A percentile compares a stretch with the other conserved stretches of the same genome.
Conservation (phyloP, 2,113 vertebrate genomes). For the Zingel zingel region DNA sequence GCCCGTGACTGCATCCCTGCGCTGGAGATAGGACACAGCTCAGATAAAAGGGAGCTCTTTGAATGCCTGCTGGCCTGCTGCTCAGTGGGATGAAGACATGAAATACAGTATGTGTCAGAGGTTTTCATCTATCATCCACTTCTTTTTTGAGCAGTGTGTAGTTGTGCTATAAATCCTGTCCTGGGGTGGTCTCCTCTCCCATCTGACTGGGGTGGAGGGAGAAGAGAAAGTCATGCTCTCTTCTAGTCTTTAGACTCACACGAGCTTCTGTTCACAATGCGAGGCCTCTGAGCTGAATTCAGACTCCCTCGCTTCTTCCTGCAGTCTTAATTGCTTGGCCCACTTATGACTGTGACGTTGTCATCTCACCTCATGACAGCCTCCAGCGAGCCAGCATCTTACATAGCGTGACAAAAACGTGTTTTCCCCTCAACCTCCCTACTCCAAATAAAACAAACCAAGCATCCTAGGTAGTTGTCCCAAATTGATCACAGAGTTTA, state of each 20-base stretch:
- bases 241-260: conserved; percentile 37
- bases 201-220: conserved; percentile 17
- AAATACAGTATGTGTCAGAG: conserved; percentile 50
- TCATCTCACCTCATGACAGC: conserved; percentile 59
- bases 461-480: conserved; percentile 32
- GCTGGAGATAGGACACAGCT: conserved; percentile 52
- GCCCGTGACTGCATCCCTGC: conserved; percentile 37
- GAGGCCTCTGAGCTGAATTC: conserved; percentile 48
- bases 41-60: conserved; percentile 50
- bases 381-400: conserved; percentile 44
- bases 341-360: conserved; percentile 57
- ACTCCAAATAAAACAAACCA: conserved; percentile 28
- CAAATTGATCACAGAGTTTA: conserved; percentile 49
- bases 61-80: conserved; percentile 50
- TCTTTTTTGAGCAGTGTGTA: conserved; percentile 23
- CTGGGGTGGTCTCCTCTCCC: conserved; percentile 34
- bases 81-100: conserved; percentile 62
- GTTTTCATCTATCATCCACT: conserved; percentile 32
- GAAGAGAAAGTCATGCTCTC: conserved; percentile 32
- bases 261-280: conserved; percentile 38
- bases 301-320: conserved; percentile 52
- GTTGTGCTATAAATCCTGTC: conserved; percentile 38
- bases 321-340: conserved; percentile 67
- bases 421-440: conserved; percentile 3
- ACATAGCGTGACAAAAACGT: conserved; percentile 38